Conservation (phyloP, 2,797 vertebrate species). For the Graptemys geographica region DNA sequence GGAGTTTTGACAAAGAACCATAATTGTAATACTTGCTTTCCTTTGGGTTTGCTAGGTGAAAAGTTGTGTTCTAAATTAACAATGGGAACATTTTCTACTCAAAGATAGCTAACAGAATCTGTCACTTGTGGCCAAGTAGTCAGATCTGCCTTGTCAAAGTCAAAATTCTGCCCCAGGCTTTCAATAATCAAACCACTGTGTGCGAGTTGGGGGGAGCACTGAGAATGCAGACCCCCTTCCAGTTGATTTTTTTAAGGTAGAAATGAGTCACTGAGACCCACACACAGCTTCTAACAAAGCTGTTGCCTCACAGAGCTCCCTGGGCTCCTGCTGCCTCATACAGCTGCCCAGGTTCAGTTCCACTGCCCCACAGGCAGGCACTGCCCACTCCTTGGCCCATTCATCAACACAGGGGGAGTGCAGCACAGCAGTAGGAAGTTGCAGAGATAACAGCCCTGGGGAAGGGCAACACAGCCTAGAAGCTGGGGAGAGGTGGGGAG, state of each 20-base stretch:
- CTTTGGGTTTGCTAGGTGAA: neutral
- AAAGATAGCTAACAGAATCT: neutral
- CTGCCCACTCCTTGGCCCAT: neutral
- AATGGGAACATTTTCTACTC: neutral
- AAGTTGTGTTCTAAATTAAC: neutral
- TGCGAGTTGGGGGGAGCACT: no score
- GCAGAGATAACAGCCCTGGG: neutral
- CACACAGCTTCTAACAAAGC: neutral
- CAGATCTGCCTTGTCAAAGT: neutral
- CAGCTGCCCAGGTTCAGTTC: neutral
- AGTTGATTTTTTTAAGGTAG: neutral
- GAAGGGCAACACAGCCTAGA: neutral
- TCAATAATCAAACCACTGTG: neutral
- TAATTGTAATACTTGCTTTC: neutral
- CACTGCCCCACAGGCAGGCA: neutral
- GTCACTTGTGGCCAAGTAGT: neutral
- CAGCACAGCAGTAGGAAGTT: neutral
- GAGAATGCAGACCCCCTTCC: neutral
- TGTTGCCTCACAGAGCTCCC: neutral
- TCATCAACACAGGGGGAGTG: neutral
- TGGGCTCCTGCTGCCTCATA: neutral
- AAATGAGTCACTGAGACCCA: neutral
- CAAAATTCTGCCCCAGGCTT: neutral
- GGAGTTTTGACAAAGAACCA: neutral
- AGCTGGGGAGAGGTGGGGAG: neutral